These are phyloP conservation scores for Coelopa pilipes DNA, from an alignment of 2,888 invertebrate species.

Conservation along the genomic window DNA sequence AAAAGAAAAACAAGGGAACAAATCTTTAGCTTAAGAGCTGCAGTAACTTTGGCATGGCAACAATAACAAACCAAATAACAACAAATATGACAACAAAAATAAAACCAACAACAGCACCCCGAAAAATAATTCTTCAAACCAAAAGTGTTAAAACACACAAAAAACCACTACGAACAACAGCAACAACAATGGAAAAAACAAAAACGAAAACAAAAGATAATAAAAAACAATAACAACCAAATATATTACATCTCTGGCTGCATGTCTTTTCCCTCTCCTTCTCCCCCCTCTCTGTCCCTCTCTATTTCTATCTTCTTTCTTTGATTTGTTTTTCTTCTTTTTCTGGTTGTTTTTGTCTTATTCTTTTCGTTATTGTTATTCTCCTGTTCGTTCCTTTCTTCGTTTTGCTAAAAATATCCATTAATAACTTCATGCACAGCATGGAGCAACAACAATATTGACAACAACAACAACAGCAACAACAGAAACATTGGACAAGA, in stretches of 20 bases:
- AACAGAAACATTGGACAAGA: slow-evolving; percentile 46
- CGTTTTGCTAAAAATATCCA: slow-evolving; percentile 22
- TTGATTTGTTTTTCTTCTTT: neutral
- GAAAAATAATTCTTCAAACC: neutral
- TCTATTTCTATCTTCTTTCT: too few relatives aligned
- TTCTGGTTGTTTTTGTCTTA: neutral
- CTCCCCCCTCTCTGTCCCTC: too few relatives aligned
- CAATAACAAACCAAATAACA: slow-evolving; percentile 7
- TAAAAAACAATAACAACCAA: too few relatives aligned
- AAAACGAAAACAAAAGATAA: neutral
- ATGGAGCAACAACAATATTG: neutral
- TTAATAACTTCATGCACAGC: slow-evolving; percentile 30
- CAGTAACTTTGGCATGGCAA: slow-evolving; percentile 9
- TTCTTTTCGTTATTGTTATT: slow-evolving; percentile 11
- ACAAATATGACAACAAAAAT: too few relatives aligned
- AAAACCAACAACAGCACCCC: neutral
- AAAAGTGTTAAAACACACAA: neutral
- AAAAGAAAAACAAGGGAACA: neutral
- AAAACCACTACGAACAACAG: neutral
- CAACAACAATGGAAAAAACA: neutral
- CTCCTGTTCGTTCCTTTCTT: neutral
- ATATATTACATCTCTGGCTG: too few relatives aligned
- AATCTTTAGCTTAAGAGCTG: slow-evolving; percentile 7
- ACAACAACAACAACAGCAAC: slow-evolving; percentile 27
- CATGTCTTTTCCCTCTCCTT: too few relatives aligned